Conservation (phyloP, 1,140 invertebrate species). For the Sesamia nonagrioides region DNA sequence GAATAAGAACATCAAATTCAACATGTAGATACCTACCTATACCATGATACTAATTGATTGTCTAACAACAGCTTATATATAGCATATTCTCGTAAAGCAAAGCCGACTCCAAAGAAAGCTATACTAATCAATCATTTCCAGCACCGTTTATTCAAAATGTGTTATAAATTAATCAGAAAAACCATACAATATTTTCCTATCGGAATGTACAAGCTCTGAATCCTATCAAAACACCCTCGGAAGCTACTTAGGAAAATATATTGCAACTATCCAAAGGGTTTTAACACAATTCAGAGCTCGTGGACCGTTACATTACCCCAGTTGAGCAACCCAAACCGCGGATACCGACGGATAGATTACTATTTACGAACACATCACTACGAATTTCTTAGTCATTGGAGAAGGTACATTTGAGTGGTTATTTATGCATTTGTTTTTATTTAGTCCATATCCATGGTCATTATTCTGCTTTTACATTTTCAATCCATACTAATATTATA, state of each 20-base stretch:
- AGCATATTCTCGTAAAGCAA: neutral
- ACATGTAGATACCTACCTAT: too few species aligned
- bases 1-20: too few species aligned
- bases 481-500: too few species aligned
- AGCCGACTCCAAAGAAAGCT: neutral
- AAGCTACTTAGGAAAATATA: slow-evolving; percentile 35
- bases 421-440: too few species aligned
- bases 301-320: slow-evolving; percentile 43
- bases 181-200: slow-evolving; percentile 5
- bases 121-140: neutral
- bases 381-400: neutral
- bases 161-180: neutral
- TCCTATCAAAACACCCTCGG: slow-evolving; percentile 36
- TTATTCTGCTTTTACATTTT: too few species aligned
- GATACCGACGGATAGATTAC: neutral
- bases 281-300: slow-evolving; percentile 40
- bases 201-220: slow-evolving; percentile 14
- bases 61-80: neutral
- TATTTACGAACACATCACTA: slow-evolving; percentile 31
- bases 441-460: too few species aligned
- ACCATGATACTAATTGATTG: too few species aligned
- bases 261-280: slow-evolving; percentile 44
- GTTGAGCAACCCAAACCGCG: slow-evolving; percentile 23
- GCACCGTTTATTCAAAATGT: neutral
- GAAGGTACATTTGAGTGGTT: neutral